phyloP scores from a whole-genome alignment of 2,113 vertebrate species.

The Plectropomus leopardus region DNA sequence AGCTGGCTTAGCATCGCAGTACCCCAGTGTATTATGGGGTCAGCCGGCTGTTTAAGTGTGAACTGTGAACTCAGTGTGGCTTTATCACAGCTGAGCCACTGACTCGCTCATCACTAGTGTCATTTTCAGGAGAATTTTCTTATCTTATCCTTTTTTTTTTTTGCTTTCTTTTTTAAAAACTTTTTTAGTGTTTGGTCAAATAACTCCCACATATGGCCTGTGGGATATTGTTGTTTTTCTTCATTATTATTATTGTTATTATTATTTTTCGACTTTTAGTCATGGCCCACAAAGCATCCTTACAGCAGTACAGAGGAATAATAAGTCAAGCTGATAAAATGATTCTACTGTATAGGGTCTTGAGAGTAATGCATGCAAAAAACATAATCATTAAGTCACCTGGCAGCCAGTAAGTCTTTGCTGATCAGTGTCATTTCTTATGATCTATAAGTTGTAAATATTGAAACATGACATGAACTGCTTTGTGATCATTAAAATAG shows the following conservation, averaged over 20 bases:
- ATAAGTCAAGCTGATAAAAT: not conserved
- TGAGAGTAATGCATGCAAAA: not conserved
- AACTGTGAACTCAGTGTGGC: constrained; percentile 63
- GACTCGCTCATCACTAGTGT: constrained; percentile 33
- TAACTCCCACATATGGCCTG: constrained; percentile 47
- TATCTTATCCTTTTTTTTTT: not conserved
- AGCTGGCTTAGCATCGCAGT: constrained; percentile 60
- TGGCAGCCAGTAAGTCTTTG: not conserved
- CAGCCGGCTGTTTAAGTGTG: constrained; percentile 67
- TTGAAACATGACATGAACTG: not conserved
- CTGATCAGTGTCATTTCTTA: not conserved
- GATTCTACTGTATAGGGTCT: not conserved
- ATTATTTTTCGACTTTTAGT: constrained; percentile 8
- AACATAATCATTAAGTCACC: not conserved
- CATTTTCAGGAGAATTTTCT: constrained; percentile 9
- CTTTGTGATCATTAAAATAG: not conserved
- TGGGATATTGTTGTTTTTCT: constrained; percentile 20
- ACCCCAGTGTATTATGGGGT: constrained; percentile 68
- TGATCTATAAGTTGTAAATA: not conserved
- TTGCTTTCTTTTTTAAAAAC: not conserved
- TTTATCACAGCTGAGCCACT: constrained; percentile 67
- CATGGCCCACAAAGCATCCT: constrained; percentile 4
- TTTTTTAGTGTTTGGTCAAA: constrained; percentile 17
- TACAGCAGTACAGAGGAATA: not conserved
- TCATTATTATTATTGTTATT: too few relatives aligned